Conservation (phyloP, 2,888 invertebrate genomes). For the Rotaria magnacalcarata region DNA sequence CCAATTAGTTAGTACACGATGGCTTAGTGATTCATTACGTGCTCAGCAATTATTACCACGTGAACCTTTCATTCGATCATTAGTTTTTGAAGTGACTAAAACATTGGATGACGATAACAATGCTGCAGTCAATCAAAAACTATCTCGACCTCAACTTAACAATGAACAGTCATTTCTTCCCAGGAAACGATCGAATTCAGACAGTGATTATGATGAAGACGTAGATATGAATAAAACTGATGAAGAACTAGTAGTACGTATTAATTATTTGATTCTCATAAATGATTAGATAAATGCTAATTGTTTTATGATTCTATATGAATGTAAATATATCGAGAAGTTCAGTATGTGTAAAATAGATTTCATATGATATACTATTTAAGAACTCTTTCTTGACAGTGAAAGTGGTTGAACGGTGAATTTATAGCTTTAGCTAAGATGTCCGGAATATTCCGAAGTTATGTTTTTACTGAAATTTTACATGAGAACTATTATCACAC, state of each 20-base stretch:
- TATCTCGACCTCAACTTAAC: background rate
- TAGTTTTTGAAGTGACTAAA: background rate
- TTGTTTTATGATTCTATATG: too few relatives aligned
- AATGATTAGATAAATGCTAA: too few relatives aligned
- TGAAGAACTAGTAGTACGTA: constrained; percentile 1
- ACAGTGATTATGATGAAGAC: constrained; percentile 1
- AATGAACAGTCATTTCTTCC: constrained; percentile 6
- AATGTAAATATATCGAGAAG: too few relatives aligned
- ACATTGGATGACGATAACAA: background rate
- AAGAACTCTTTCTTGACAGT: too few relatives aligned
- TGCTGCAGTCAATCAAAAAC: background rate
- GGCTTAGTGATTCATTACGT: constrained; percentile 6
- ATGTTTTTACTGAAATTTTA: too few relatives aligned
- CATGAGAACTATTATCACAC: too few relatives aligned
- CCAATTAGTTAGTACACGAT: constrained; percentile 9
- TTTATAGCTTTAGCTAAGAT: too few relatives aligned
- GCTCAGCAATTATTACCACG: background rate
- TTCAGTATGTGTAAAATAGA: too few relatives aligned
- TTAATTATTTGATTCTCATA: background rate
- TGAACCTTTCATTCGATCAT: background rate
- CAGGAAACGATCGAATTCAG: background rate
- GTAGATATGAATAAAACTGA: background rate
- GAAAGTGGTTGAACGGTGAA: too few relatives aligned
- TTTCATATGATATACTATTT: too few relatives aligned
- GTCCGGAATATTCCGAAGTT: too few relatives aligned